Evolutionary conservation across 2,888 invertebrate species (phyloP).

Genomic region (Blastobasis lacticolella): DNA sequence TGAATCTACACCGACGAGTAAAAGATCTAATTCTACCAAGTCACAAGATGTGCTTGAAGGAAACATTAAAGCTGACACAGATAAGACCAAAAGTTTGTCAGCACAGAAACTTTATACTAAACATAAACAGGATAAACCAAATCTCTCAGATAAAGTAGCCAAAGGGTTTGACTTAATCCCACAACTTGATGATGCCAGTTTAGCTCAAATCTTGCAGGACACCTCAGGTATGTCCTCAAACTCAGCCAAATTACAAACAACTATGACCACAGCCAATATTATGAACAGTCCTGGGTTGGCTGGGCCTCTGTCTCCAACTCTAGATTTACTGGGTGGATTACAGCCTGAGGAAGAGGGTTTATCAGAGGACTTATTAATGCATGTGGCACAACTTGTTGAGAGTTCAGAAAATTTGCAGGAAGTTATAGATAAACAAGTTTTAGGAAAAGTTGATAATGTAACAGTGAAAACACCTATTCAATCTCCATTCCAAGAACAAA

Average conservation of each 20-base stretch:
- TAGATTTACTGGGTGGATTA: conserved; percentile 73
- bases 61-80: conserved; percentile 16
- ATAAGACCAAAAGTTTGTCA: conserved; percentile 27
- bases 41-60: no score
- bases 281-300: conserved; percentile 67
- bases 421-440: conserved; percentile 79
- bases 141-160: conserved; percentile 33
- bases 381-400: conserved; percentile 82
- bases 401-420: conserved; percentile 80
- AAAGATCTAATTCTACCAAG: not conserved
- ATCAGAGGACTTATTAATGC: conserved; percentile 81
- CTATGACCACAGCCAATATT: conserved; percentile 38
- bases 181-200: conserved; percentile 63
- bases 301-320: conserved; percentile 74
- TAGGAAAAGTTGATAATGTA: conserved; percentile 60
- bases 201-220: conserved; percentile 67
- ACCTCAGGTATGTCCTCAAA: conserved; percentile 37
- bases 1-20: conserved; percentile 14
- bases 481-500: conserved; percentile 27
- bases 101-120: conserved; percentile 38
- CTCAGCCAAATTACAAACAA: conserved; percentile 41
- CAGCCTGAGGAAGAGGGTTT: conserved; percentile 79
- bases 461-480: conserved; percentile 28
- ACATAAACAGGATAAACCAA: conserved; percentile 30
- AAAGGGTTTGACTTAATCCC: conserved; percentile 60